Conservation (phyloP, 2,797 vertebrate species). For the Pterois miles region DNA sequence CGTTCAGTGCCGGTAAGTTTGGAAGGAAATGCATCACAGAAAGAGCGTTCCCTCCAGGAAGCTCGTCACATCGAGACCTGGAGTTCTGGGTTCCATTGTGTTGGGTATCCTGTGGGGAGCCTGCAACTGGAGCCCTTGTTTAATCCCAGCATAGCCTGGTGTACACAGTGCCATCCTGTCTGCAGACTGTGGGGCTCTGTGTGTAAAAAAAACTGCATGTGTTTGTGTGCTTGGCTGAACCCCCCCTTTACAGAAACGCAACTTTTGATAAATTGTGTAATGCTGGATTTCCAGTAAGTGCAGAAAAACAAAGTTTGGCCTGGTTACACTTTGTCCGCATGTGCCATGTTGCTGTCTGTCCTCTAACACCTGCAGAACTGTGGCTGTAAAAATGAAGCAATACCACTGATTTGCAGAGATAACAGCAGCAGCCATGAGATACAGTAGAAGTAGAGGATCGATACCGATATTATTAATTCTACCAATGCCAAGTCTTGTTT, state of each 20-base stretch:
- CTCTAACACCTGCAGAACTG: neutral
- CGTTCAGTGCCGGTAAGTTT: conserved; percentile 54
- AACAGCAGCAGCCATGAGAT: neutral
- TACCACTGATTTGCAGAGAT: neutral
- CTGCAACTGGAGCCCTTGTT: conserved; percentile 66
- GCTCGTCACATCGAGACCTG: conserved; percentile 68
- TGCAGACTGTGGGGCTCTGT: conserved; percentile 42
- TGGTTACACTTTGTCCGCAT: neutral
- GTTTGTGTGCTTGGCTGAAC: conserved; percentile 30
- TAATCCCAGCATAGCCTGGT: conserved; percentile 59
- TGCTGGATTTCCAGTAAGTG: conserved; percentile 14
- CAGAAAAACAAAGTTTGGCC: conserved; percentile 7
- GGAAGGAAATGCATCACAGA: conserved; percentile 77
- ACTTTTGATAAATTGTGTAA: conserved; percentile 1
- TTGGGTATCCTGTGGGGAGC: conserved; percentile 78
- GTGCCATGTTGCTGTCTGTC: neutral
- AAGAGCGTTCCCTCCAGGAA: conserved; percentile 62
- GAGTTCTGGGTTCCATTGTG: conserved; percentile 75
- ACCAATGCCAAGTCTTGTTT: neutral
- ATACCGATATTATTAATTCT: neutral
- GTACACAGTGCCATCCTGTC: conserved; percentile 79
- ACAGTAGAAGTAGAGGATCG: neutral
- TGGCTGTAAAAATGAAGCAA: neutral
- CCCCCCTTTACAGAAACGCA: conserved; percentile 28
- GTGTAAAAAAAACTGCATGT: conserved; percentile 9